Base-by-base conservation (phyloP, 2,113 vertebrate genomes). In the Siniperca chuatsi region DNA sequence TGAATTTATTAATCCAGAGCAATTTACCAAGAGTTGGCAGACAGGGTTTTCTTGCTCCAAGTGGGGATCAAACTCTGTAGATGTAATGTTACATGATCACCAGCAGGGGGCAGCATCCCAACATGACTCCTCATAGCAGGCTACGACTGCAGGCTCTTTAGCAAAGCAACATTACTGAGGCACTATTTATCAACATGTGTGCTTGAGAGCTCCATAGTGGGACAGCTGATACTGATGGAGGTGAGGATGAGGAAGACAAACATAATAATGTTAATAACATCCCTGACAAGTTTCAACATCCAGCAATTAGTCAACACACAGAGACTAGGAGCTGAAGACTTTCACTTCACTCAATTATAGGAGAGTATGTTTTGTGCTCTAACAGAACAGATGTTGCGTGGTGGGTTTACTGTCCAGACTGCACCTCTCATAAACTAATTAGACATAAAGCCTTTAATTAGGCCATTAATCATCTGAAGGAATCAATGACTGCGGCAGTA, bases 381-480 rank as follows among this genome's bases (percentile, higher is more conserved):
- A 25, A 13, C 35, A 0, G 76, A 79, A 42, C 80, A 89, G 86
- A 79, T 88, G 87, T 78, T 58, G 20, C 1, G 20, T 1, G 29
- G 46, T n/a, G 75, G 67, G 60, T 66, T 76, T 54, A 84, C 70
- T 29, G 74, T 83, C 83, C 83, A 78, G 71, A 76, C 81, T 60
- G 64, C 76, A 84, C 73, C 76, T 54, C 78, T 89, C 75, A 76
- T 75, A 60, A 81, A 82, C 76, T 72, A 87, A 87, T 93, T 84
- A 85, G 81, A 83, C 82, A 88, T 89, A 80, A 90, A 90, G 73
- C 23, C 37, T 84, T 79, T 92, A 84, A 92, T 91, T 81, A 89
- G 86, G n/a, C 81, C 15, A 72, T 93, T 81, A 91, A 92, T 94
- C 90, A 87, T 85, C 11, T 6, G 81, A 61, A 57, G 73, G 79